phyloP scores from a whole-genome alignment of 1,140 invertebrate species.

The Brachionus plicatilis region DNA sequence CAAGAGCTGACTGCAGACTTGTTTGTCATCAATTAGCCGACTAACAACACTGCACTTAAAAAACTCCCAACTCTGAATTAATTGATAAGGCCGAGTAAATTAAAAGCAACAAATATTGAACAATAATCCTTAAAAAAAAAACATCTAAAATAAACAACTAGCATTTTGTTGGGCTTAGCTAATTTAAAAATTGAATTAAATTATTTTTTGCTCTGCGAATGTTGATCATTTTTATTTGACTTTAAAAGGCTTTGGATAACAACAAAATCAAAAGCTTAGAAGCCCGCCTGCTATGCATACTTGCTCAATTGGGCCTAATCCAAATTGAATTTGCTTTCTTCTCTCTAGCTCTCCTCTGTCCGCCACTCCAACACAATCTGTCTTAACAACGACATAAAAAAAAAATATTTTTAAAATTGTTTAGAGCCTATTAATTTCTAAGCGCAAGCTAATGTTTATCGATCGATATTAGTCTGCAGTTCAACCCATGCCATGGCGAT shows the following conservation, averaged over 20 bases:
- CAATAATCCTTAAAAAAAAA: too few relatives aligned
- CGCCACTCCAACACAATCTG: not conserved
- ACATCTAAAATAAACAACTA: not conserved
- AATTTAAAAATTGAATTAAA: not conserved
- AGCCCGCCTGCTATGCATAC: not conserved
- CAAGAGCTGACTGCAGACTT: too few relatives aligned
- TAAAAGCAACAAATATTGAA: too few relatives aligned
- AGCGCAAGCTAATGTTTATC: not conserved
- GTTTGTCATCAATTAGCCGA: too few relatives aligned
- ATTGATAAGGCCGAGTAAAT: too few relatives aligned
- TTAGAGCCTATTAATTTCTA: not conserved
- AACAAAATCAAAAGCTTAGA: not conserved
- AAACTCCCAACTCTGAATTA: too few relatives aligned
- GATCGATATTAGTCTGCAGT: not conserved
- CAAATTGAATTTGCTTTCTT: not conserved
- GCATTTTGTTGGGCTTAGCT: too few relatives aligned
- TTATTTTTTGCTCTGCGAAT: not conserved
- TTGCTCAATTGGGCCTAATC: not conserved
- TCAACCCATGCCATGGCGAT: not conserved
- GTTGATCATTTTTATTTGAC: too few relatives aligned
- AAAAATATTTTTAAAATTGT: not conserved
- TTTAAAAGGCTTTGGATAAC: not conserved
- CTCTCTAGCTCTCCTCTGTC: not conserved
- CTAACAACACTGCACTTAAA: too few relatives aligned
- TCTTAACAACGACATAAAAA: not conserved